Evolutionary conservation across 1,140 invertebrate genomes (phyloP).

Genomic region (Penaeus indicus): DNA sequence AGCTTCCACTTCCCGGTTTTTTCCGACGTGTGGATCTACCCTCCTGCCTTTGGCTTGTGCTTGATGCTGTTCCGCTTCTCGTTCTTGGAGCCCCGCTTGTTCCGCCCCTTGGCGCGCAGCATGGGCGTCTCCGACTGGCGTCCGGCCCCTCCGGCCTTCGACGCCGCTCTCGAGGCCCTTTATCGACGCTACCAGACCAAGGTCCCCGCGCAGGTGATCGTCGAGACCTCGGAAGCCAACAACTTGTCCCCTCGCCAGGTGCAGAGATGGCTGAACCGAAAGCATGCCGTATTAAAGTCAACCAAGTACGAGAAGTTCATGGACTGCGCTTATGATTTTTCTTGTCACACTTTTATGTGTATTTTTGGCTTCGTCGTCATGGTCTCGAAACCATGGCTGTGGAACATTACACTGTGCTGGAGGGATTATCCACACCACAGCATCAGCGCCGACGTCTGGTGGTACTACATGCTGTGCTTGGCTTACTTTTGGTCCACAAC

Average conservation of each 20-base stretch:
- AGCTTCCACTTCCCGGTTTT: conserved; percentile 17
- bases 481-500: conserved; percentile 96
- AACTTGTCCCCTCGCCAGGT: conserved; percentile 45
- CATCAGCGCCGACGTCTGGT: conserved; percentile 74
- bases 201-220: conserved; percentile 6
- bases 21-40: conserved; percentile 39
- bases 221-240: background rate
- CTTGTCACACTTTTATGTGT: conserved; percentile 37
- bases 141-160: background rate
- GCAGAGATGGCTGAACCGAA: conserved; percentile 48
- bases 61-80: conserved; percentile 40
- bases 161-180: conserved; percentile 17
- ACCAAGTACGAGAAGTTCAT: conserved; percentile 14
- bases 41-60: conserved; percentile 20
- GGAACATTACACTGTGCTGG: conserved; percentile 55
- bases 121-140: background rate
- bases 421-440: conserved; percentile 45
- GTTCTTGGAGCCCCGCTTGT: background rate
- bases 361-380: conserved; percentile 42
- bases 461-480: conserved; percentile 96
- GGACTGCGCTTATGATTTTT: conserved; percentile 1
- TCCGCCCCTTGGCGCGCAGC: background rate
- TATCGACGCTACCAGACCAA: background rate
- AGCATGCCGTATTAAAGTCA: background rate
- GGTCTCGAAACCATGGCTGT: conserved; percentile 43